Evolutionary conservation across 1,140 invertebrate species (phyloP).

Genomic region (Bursaphelenchus mucronatus): DNA sequence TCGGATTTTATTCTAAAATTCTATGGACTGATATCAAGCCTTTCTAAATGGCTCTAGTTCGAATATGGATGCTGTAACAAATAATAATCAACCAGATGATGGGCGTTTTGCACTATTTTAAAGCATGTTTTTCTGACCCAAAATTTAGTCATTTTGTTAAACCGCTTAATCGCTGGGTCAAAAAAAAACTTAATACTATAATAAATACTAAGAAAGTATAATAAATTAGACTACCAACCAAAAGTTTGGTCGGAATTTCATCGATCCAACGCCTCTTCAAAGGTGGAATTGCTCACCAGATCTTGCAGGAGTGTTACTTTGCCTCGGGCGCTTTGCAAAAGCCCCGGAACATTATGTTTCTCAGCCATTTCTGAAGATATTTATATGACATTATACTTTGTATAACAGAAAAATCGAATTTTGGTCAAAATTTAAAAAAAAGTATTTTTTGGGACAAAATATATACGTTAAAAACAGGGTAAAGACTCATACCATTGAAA

Average conservation of each 20-base stretch:
- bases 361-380: slow-evolving; percentile 48
- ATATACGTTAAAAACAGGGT: neutral
- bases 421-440: neutral
- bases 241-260: neutral
- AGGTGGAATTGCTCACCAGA: slow-evolving; percentile 1
- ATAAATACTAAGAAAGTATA: neutral
- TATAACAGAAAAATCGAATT: too few species aligned
- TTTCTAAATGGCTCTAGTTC: too few species aligned
- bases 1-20: too few species aligned
- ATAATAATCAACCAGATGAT: too few species aligned
- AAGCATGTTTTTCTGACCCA: too few species aligned
- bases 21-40: too few species aligned
- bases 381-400: too few species aligned
- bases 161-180: too few species aligned
- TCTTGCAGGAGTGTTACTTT: slow-evolving; percentile 40
- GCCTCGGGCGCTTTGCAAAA: slow-evolving; percentile 36
- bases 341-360: slow-evolving; percentile 39
- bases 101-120: too few species aligned
- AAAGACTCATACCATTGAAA: slow-evolving; percentile 75
- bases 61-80: too few species aligned
- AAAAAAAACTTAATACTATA: too few species aligned
- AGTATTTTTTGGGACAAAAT: neutral
- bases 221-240: slow-evolving; percentile 7
- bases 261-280: neutral
- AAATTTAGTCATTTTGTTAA: too few species aligned